Percentiles rank a stretch among this genome's conserved stretches.
phyloP scores from a whole-genome alignment of 2,888 invertebrate species.

The Diloba caeruleocephala region DNA sequence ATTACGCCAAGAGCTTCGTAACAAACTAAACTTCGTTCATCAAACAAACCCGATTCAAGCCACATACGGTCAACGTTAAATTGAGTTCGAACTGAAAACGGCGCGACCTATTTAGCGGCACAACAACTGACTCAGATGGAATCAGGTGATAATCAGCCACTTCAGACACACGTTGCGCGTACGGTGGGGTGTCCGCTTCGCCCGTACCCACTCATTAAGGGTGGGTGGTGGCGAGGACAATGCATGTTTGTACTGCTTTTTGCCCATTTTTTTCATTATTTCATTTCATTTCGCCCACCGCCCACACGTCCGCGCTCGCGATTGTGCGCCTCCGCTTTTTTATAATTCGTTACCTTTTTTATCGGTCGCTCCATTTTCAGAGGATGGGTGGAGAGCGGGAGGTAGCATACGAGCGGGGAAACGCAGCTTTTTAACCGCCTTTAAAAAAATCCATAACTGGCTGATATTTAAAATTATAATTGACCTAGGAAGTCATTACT shows the following conservation, averaged over 20 bases:
- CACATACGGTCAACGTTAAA: not conserved
- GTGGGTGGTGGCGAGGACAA: conserved; percentile 82
- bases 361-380: conserved; percentile 89
- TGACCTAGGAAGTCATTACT: conserved; percentile 26
- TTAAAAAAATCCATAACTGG: conserved; percentile 5
- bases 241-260: conserved; percentile 89
- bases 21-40: not conserved
- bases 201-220: conserved; percentile 82
- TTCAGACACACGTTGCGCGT: conserved; percentile 77
- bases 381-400: conserved; percentile 76
- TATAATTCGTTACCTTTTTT: conserved; percentile 90
- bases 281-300: conserved; percentile 89
- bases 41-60: not conserved
- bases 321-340: conserved; percentile 88
- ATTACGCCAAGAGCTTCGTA: not conserved
- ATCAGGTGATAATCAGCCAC: conserved; percentile 88
- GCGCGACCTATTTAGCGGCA: conserved; percentile 47
- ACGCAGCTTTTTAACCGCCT: conserved; percentile 53
- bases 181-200: conserved; percentile 57
- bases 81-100: conserved; percentile 6
- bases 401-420: conserved; percentile 65
- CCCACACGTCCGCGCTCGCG: conserved; percentile 88
- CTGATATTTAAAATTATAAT: conserved; percentile 20
- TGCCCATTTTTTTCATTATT: conserved; percentile 89
- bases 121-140: conserved; percentile 70